A percentile compares a stretch with the other conserved stretches of the same genome.
Conservation (phyloP, 2,888 invertebrate species). For the Nysson spinosus region DNA sequence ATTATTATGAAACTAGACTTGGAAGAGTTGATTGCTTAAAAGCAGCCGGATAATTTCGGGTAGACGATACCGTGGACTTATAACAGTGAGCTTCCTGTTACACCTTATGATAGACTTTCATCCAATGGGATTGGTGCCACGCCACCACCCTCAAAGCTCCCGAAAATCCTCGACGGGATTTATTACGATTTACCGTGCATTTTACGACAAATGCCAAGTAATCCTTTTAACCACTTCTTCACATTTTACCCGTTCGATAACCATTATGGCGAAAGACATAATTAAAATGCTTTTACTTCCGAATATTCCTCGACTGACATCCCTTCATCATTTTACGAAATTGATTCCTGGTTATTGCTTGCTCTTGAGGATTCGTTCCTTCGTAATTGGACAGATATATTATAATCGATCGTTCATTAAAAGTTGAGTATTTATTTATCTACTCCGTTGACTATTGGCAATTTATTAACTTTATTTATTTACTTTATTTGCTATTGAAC, state of each 20-base stretch:
- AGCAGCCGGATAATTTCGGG: constrained; percentile 36
- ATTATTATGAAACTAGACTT: constrained; percentile 24
- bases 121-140: constrained; percentile 64
- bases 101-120: constrained; percentile 50
- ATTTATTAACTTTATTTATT: no score
- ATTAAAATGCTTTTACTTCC: no score
- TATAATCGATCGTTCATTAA: no score
- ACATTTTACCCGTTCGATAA: neutral
- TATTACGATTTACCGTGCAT: neutral
- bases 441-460: no score
- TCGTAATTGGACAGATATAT: no score
- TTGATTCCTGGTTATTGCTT: no score
- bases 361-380: no score
- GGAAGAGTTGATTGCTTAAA: constrained; percentile 30
- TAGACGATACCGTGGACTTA: constrained; percentile 10
- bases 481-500: no score
- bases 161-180: constrained; percentile 27
- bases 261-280: no score
- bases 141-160: constrained; percentile 44
- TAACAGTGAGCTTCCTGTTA: constrained; percentile 2
- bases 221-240: constrained; percentile 7
- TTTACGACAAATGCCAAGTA: constrained; percentile 7
- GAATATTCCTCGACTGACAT: no score
- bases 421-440: no score
- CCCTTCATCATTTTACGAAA: no score